phyloP scores from a whole-genome alignment of 2,888 invertebrate genomes.

The Agonopterix heracliana region DNA sequence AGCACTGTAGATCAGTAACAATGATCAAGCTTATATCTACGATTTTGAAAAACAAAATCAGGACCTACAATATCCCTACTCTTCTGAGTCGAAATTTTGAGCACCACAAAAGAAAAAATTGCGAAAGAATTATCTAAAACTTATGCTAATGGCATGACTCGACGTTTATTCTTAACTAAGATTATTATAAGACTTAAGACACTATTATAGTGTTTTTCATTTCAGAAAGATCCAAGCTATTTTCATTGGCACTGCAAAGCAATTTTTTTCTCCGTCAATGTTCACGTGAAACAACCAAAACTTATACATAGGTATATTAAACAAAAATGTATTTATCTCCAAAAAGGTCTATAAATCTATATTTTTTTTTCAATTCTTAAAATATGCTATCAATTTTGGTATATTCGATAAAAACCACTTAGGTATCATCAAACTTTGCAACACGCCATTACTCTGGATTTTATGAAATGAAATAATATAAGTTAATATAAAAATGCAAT shows the following conservation, averaged over 20 bases:
- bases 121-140: constrained; percentile 14
- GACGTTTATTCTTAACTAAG: constrained; percentile 54
- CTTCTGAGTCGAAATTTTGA: background rate
- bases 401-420: too few relatives aligned
- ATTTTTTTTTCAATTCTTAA: background rate
- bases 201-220: constrained; percentile 16
- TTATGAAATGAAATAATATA: constrained; percentile 3
- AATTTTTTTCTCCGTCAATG: too few relatives aligned
- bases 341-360: background rate
- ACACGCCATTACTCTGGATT: background rate
- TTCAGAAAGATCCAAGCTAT: constrained; percentile 1
- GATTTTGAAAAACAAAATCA: constrained; percentile 1
- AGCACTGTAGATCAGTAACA: background rate
- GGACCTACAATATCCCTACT: background rate
- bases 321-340: too few relatives aligned
- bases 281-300: too few relatives aligned
- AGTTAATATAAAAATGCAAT: constrained; percentile 35
- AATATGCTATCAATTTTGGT: too few relatives aligned
- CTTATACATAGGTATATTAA: too few relatives aligned
- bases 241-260: too few relatives aligned
- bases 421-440: too few relatives aligned
- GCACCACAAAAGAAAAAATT: background rate
- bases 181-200: constrained; percentile 14
- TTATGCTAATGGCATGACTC: constrained; percentile 73
- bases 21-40: background rate